Evolutionary conservation across 2,797 vertebrate genomes (phyloP).

Genomic region (Glossophaga mutica): DNA sequence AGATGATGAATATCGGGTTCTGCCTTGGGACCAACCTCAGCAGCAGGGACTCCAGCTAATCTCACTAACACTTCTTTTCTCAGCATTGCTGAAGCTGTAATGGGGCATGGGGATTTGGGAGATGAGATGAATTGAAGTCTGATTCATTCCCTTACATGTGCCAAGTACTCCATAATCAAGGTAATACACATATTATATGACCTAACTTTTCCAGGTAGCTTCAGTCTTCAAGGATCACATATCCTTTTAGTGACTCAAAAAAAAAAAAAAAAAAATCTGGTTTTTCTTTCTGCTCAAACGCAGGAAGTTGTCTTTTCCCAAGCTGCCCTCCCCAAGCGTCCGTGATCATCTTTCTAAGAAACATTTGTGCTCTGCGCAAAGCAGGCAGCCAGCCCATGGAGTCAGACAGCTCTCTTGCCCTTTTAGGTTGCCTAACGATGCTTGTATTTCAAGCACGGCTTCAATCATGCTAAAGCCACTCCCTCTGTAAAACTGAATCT

Average conservation of each 20-base stretch:
- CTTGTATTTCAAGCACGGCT: neutral
- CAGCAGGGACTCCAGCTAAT: neutral
- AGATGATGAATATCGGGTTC: neutral
- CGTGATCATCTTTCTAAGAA: neutral
- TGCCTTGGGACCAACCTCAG: neutral
- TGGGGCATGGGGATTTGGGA: neutral
- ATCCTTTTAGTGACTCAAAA: neutral
- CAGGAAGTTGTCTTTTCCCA: neutral
- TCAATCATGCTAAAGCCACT: neutral
- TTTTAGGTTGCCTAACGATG: neutral
- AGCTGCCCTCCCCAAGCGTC: neutral
- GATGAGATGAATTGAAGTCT: conserved; percentile 40
- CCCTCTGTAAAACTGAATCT: neutral
- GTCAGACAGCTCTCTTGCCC: neutral
- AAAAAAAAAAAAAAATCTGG: neutral
- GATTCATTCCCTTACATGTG: neutral
- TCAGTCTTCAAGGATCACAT: neutral
- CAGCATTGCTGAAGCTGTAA: neutral
- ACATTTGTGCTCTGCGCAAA: neutral
- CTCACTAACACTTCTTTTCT: neutral
- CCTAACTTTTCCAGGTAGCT: neutral
- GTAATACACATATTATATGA: neutral
- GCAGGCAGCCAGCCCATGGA: neutral
- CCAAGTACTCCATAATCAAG: neutral
- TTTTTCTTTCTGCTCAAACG: neutral